These are phyloP conservation scores for Chesias legatella DNA, from an alignment of 2,888 invertebrate genomes.

Conservation along the genomic window DNA sequence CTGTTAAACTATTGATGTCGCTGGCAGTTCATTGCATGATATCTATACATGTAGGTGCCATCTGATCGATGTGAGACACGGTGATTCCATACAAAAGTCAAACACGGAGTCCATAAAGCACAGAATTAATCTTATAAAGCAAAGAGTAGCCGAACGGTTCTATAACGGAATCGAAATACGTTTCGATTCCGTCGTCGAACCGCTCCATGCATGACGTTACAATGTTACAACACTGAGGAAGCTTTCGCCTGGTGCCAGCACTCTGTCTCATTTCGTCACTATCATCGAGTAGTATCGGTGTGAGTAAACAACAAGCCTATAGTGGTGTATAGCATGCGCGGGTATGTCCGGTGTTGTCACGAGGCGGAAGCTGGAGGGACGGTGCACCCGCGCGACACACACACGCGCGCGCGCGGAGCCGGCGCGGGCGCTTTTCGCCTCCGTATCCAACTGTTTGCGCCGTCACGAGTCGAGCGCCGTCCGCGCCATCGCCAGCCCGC, in stretches of 20 bases:
- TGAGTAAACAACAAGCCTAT: conserved; percentile 14
- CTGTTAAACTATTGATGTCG: conserved; percentile 51
- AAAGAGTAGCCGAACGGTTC: conserved; percentile 53
- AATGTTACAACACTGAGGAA: conserved; percentile 57
- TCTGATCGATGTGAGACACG: conserved; percentile 49
- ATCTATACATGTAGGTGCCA: conserved; percentile 44
- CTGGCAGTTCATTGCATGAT: conserved; percentile 72
- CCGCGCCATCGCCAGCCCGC: conserved; percentile 2
- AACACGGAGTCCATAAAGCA: conserved; percentile 63
- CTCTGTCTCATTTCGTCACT: conserved; percentile 14
- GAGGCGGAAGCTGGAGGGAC: conserved; percentile 45
- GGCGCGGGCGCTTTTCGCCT: conserved; percentile 72
- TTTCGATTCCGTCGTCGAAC: conserved; percentile 45
- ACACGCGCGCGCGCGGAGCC: conserved; percentile 76
- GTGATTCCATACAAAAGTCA: conserved; percentile 51
- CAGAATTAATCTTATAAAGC: conserved; percentile 50
- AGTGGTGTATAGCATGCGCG: conserved; percentile 13
- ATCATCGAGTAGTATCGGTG: conserved; percentile 12
- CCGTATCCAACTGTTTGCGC: conserved; percentile 46
- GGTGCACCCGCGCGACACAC: conserved; percentile 64
- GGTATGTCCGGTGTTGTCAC: conserved; percentile 39
- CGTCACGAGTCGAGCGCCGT: conserved; percentile 25
- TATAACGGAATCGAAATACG: conserved; percentile 40
- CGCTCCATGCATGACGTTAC: conserved; percentile 64
- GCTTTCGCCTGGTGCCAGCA: conserved; percentile 51